These are phyloP conservation scores for Rousettus leschenaultii DNA, from an alignment of 2,113 vertebrate genomes.

Conservation along the genomic window DNA sequence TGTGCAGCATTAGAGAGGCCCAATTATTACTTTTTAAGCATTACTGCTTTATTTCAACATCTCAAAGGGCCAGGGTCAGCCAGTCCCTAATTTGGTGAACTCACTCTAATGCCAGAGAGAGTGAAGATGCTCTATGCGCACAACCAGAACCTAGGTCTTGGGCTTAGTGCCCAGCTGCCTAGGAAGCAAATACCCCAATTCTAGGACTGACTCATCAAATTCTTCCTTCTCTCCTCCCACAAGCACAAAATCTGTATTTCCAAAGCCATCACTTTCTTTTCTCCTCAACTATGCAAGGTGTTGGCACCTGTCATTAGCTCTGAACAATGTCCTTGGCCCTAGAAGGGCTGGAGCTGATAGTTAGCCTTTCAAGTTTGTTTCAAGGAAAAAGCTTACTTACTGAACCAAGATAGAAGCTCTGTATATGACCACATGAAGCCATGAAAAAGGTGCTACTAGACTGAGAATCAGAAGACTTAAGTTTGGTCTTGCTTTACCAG, in stretches of 20 bases:
- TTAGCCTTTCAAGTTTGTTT: conserved; percentile 26
- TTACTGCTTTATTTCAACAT: conserved; percentile 16
- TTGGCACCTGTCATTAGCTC: neutral
- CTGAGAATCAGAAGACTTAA: neutral
- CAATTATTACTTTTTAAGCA: neutral
- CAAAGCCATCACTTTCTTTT: neutral
- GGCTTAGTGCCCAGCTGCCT: neutral
- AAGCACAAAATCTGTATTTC: conserved; percentile 30
- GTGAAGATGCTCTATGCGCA: neutral
- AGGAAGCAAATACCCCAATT: neutral
- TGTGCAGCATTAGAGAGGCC: neutral
- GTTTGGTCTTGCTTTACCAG: neutral
- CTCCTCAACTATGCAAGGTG: neutral
- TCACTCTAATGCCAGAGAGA: neutral
- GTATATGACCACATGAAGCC: neutral
- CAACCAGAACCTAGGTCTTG: neutral
- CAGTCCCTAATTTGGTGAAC: neutral
- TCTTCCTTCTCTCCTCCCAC: conserved; percentile 26
- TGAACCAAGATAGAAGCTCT: conserved; percentile 27
- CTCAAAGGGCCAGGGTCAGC: neutral
- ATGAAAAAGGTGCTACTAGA: neutral
- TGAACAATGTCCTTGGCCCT: neutral
- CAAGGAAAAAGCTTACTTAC: neutral
- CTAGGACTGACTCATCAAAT: neutral
- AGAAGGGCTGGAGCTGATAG: neutral